phyloP scores from a whole-genome alignment of 2,888 invertebrate species.

The Sarcophaga caerulescens region DNA sequence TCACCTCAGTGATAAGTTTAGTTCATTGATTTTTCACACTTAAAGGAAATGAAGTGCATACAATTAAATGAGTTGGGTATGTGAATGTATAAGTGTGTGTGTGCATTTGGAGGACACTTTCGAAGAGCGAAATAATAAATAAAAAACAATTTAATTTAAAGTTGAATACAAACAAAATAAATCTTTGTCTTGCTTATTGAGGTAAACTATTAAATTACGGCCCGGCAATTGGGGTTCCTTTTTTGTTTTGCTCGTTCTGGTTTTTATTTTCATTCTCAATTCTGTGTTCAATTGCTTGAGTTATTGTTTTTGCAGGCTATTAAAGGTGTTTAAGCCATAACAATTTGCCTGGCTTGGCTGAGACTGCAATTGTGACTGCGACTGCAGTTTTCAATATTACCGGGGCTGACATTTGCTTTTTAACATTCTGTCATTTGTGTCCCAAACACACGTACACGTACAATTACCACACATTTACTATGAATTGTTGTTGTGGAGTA shows the following conservation, averaged over 20 bases:
- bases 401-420: conserved; percentile 30
- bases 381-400: conserved; percentile 4
- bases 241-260: no score
- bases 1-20: conserved; percentile 68
- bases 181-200: no score
- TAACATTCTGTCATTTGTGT: conserved; percentile 24
- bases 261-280: no score
- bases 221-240: no score
- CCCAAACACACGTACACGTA: neutral
- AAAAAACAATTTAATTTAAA: neutral
- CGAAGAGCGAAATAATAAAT: neutral
- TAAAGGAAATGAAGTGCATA: conserved; percentile 63
- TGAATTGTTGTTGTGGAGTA: conserved; percentile 1
- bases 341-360: neutral
- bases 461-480: neutral
- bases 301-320: neutral
- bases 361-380: neutral
- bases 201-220: no score
- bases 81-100: no score
- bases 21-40: conserved; percentile 69
- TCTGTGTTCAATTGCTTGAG: neutral
- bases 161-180: no score
- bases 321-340: neutral
- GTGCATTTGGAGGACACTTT: no score
- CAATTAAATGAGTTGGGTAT: conserved; percentile 48